These are phyloP conservation scores for Hemaris fuciformis DNA, from an alignment of 2,888 invertebrate species.

Conservation along the genomic window DNA sequence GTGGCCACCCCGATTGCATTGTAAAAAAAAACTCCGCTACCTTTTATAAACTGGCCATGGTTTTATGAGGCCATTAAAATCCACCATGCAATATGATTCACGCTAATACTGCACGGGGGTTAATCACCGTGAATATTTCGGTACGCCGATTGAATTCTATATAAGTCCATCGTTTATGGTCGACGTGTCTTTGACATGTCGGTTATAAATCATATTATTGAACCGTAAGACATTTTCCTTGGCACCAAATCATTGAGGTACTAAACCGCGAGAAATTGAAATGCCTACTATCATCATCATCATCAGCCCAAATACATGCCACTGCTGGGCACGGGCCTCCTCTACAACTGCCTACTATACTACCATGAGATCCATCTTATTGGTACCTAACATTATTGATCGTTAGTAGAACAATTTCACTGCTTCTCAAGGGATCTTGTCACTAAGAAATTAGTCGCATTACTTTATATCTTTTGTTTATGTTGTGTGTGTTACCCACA, in stretches of 20 bases:
- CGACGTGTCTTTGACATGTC: neutral
- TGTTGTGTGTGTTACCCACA: too few species aligned
- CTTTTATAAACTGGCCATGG: neutral
- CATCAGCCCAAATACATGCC: too few species aligned
- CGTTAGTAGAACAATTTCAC: too few species aligned
- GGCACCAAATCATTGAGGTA: neutral
- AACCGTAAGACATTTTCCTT: neutral
- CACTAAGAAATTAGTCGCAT: too few species aligned
- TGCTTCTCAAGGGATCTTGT: too few species aligned
- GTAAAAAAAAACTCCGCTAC: neutral
- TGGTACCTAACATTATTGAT: too few species aligned
- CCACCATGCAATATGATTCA: conserved; percentile 37
- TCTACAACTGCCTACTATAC: too few species aligned
- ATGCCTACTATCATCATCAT: too few species aligned
- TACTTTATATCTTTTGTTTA: too few species aligned
- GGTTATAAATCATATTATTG: neutral
- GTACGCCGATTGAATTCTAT: conserved; percentile 24
- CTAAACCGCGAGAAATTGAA: too few species aligned
- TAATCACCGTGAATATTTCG: conserved; percentile 24
- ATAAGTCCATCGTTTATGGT: neutral
- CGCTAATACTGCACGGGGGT: conserved; percentile 28
- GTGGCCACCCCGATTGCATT: neutral
- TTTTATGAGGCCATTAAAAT: conserved; percentile 13
- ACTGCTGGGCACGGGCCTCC: too few species aligned
- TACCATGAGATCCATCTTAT: too few species aligned